Evolutionary conservation across 30 jellyfish, hydroid and myxozoan species (phyloP).

Genomic region (Aurelia coerulea): DNA sequence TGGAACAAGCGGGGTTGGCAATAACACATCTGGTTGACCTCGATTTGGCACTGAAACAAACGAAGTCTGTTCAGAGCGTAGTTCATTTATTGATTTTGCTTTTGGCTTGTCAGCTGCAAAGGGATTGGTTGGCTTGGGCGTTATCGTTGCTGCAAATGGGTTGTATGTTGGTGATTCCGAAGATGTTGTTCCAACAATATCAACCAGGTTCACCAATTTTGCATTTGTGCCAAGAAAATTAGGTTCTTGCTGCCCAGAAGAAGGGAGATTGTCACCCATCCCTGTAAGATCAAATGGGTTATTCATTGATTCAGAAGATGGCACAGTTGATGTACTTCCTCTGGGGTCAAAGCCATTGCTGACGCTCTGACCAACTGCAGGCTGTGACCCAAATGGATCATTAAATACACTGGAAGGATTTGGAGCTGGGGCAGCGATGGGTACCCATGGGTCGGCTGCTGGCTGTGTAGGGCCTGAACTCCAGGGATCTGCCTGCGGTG

Average conservation of each 20-base stretch:
- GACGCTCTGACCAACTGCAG: neutral
- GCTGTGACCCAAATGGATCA: slow-evolving; percentile 71
- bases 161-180: slow-evolving; percentile 41
- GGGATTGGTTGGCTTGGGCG: slow-evolving; percentile 88
- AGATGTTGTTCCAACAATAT: slow-evolving; percentile 67
- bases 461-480: slow-evolving; percentile 37
- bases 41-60: slow-evolving; percentile 63
- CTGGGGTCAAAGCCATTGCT: slow-evolving; percentile 90
- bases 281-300: slow-evolving; percentile 74
- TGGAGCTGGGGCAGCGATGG: slow-evolving; percentile 34
- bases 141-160: slow-evolving; percentile 76
- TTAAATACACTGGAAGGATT: neutral
- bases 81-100: slow-evolving; percentile 97
- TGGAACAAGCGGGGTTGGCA: slow-evolving; percentile 91
- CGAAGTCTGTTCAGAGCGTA: slow-evolving; percentile 75
- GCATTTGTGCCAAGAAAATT: slow-evolving; percentile 83
- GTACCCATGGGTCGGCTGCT: slow-evolving; percentile 79
- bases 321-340: slow-evolving; percentile 33
- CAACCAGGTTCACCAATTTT: slow-evolving; percentile 89
- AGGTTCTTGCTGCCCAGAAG: slow-evolving; percentile 33
- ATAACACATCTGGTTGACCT: slow-evolving; percentile 62
- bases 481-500: slow-evolving; percentile 73
- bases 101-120: slow-evolving; percentile 95
- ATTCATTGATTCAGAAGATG: slow-evolving; percentile 14
- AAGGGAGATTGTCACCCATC: slow-evolving; percentile 36